phyloP scores from a whole-genome alignment of 1,140 invertebrate genomes.

The Aphis gossypii region DNA sequence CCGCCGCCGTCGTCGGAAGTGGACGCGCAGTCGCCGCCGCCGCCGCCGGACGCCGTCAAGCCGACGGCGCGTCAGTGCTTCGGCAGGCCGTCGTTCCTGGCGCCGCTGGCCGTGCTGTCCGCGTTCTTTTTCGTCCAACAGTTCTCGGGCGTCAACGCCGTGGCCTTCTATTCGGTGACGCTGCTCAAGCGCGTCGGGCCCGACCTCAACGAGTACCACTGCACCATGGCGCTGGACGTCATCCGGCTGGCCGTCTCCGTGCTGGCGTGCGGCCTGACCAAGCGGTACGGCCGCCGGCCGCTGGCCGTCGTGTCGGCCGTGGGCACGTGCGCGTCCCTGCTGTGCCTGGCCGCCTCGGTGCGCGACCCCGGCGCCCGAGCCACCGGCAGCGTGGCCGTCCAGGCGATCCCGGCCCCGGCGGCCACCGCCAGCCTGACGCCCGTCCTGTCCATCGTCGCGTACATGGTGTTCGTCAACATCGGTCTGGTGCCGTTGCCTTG shows the following conservation, averaged over 20 bases:
- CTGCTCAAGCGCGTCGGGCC: slow-evolving; percentile 67
- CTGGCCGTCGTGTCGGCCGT: slow-evolving; percentile 69
- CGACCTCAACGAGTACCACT: slow-evolving; percentile 68
- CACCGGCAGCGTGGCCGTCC: neutral
- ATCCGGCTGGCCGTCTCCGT: slow-evolving; percentile 72
- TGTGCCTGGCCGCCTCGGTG: slow-evolving; percentile 64
- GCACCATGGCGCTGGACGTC: slow-evolving; percentile 73
- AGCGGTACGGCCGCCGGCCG: slow-evolving; percentile 68
- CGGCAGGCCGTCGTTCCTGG: slow-evolving; percentile 63
- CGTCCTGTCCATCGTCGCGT: slow-evolving; percentile 66
- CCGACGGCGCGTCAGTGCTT: neutral
- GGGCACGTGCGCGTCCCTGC: slow-evolving; percentile 68
- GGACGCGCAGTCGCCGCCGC: slow-evolving; percentile 64
- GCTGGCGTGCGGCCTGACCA: slow-evolving; percentile 69
- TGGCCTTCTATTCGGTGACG: slow-evolving; percentile 76
- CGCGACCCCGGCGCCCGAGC: neutral
- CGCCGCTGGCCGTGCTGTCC: slow-evolving; percentile 70
- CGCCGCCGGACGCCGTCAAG: slow-evolving; percentile 64
- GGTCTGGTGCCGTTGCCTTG: slow-evolving; percentile 74
- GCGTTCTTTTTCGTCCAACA: slow-evolving; percentile 71
- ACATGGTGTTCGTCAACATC: slow-evolving; percentile 69
- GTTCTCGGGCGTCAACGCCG: slow-evolving; percentile 73
- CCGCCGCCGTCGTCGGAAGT: slow-evolving; percentile 65
- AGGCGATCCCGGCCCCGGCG: slow-evolving; percentile 59
- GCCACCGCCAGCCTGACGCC: slow-evolving; percentile 1